Evolutionary conservation across 2,888 invertebrate species (phyloP).

Genomic region (Orgyia antiqua): DNA sequence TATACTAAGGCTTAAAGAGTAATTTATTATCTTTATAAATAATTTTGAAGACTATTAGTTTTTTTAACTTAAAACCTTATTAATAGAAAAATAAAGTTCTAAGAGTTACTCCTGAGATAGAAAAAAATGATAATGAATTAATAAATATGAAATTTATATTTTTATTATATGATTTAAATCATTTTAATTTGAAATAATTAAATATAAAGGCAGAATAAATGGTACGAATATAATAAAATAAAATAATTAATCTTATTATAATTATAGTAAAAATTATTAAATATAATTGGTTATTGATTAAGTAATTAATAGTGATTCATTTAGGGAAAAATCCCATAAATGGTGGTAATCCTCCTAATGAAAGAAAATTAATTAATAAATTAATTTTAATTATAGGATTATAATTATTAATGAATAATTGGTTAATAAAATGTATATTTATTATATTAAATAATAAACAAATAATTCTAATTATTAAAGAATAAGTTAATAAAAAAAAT

Average conservation of each 20-base stretch:
- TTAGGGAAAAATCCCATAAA: conserved; percentile 81
- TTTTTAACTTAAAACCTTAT: conserved; percentile 80
- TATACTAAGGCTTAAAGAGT: conserved; percentile 78
- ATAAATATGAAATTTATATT: conserved; percentile 42
- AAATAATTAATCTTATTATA: conserved; percentile 70
- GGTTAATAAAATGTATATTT: conserved; percentile 71
- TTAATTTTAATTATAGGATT: conserved; percentile 66
- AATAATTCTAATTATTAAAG: conserved; percentile 60
- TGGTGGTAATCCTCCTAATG: conserved; percentile 78
- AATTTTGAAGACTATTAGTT: conserved; percentile 82
- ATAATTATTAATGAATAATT: conserved; percentile 63
- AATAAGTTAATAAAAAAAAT: conserved; percentile 65
- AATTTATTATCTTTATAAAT: conserved; percentile 70
- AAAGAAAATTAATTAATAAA: conserved; percentile 73
- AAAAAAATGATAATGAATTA: conserved; percentile 43
- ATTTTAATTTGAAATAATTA: conserved; percentile 68
- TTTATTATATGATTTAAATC: conserved; percentile 53
- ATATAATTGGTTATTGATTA: conserved; percentile 60
- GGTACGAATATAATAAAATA: conserved; percentile 78
- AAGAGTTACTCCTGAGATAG: conserved; percentile 44
- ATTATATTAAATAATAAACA: conserved; percentile 62
- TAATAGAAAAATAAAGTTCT: conserved; percentile 53
- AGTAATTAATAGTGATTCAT: conserved; percentile 76
- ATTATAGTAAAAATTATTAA: conserved; percentile 64
- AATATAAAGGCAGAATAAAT: conserved; percentile 64